Conservation (phyloP, 2,888 invertebrate species). For the Parnassius smintheus region DNA sequence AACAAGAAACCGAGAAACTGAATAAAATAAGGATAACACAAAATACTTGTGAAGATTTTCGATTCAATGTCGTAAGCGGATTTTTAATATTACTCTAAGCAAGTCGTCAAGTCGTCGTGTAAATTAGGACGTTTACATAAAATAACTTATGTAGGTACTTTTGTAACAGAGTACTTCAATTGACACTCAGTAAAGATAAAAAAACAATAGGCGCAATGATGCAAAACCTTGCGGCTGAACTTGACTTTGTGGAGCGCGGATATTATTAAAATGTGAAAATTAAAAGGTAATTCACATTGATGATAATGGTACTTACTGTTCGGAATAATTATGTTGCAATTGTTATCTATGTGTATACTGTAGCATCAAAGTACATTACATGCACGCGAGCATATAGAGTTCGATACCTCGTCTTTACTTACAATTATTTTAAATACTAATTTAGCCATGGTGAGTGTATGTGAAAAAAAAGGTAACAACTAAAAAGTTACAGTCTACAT, state of each 20-base stretch:
- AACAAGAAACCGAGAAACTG: too few relatives aligned
- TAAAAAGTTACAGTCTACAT: too few relatives aligned
- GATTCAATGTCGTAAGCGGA: neutral
- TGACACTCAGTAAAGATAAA: constrained; percentile 11
- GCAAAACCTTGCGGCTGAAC: constrained; percentile 24
- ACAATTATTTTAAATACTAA: too few relatives aligned
- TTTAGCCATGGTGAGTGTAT: too few relatives aligned
- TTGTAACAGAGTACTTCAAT: constrained; percentile 10
- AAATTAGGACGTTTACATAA: constrained; percentile 10
- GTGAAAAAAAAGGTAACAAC: too few relatives aligned
- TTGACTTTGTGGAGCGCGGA: constrained; percentile 16
- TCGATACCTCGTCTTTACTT: too few relatives aligned
- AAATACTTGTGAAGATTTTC: too few relatives aligned
- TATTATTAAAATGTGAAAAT: constrained; percentile 13
- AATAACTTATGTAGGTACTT: neutral
- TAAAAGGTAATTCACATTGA: constrained; percentile 12
- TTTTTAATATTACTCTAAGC: neutral
- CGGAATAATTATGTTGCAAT: too few relatives aligned
- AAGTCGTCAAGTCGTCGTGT: neutral
- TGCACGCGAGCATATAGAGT: too few relatives aligned
- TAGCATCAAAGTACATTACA: too few relatives aligned
- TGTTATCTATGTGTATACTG: too few relatives aligned
- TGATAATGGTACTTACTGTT: neutral
- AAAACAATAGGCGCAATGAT: constrained; percentile 16
- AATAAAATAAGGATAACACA: too few relatives aligned